These are phyloP conservation scores for Apodemia zela DNA, from an alignment of 2,888 invertebrate genomes.

Conservation along the genomic window DNA sequence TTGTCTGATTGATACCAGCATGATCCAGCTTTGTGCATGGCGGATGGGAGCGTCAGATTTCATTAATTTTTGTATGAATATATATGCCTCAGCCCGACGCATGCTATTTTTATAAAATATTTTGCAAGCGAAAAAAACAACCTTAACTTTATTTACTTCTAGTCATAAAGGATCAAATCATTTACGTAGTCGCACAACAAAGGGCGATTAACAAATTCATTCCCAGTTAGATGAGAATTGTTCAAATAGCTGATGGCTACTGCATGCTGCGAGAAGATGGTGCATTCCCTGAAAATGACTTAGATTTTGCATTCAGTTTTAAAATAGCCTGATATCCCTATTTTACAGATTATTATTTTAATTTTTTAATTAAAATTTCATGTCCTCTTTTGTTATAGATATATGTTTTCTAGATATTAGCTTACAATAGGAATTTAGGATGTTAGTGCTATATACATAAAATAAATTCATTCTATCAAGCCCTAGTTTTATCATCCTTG, in stretches of 20 bases:
- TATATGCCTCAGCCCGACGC: conserved; percentile 77
- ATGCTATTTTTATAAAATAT: conserved; percentile 59
- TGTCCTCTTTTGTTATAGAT: conserved; percentile 20
- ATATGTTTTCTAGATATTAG: conserved; percentile 17
- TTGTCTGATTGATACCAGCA: conserved; percentile 62
- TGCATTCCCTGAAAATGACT: conserved; percentile 59
- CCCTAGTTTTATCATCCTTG: conserved; percentile 16
- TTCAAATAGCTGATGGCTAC: conserved; percentile 62
- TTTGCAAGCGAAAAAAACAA: conserved; percentile 48
- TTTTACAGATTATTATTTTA: conserved; percentile 17
- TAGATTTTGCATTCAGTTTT: conserved; percentile 58
- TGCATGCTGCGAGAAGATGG: conserved; percentile 68
- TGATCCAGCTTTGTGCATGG: conserved; percentile 79
- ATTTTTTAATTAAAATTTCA: conserved; percentile 16
- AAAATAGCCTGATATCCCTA: conserved; percentile 25
- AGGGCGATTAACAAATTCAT: conserved; percentile 33
- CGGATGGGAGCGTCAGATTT: conserved; percentile 71
- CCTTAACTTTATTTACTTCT: conserved; percentile 27
- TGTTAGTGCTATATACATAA: conserved; percentile 12
- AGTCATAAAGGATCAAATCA: conserved; percentile 5
- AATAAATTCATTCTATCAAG: conserved; percentile 18
- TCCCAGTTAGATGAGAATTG: conserved; percentile 48
- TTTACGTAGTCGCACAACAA: not conserved
- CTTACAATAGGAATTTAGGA: conserved; percentile 23
- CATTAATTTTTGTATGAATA: conserved; percentile 71